phyloP scores from a whole-genome alignment of 2,113 vertebrate species.

The Elephantulus edwardii region DNA sequence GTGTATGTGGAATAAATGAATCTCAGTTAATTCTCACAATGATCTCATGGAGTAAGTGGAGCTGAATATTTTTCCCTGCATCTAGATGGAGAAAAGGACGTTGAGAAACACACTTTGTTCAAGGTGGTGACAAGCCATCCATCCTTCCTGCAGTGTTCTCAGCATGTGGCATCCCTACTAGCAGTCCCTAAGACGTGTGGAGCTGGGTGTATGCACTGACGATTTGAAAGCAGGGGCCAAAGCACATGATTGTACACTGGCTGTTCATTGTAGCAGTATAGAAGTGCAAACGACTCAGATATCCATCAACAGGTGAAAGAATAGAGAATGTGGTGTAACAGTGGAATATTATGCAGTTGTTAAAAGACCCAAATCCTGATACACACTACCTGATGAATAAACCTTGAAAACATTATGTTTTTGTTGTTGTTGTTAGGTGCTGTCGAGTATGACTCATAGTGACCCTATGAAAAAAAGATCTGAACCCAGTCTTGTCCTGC shows the following conservation, averaged over 20 bases:
- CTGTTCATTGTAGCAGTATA: neutral
- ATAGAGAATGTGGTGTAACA: too few species aligned
- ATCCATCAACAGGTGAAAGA: too few species aligned
- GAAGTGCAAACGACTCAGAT: neutral
- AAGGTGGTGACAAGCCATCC: rapidly evolving
- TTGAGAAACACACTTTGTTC: neutral
- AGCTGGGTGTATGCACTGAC: too few species aligned
- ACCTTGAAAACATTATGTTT: neutral
- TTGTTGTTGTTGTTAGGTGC: too few species aligned
- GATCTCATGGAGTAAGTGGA: neutral
- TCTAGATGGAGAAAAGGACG: neutral
- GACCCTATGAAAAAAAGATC: too few species aligned
- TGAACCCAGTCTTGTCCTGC: too few species aligned
- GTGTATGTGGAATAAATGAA: rapidly evolving
- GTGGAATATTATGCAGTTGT: neutral
- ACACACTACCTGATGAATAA: neutral
- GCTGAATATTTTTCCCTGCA: neutral
- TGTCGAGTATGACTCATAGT: too few species aligned
- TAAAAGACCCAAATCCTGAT: neutral
- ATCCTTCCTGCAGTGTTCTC: neutral
- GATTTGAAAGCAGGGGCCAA: neutral
- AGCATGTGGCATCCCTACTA: rapidly evolving
- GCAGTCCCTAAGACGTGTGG: rapidly evolving
- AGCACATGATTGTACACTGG: neutral
- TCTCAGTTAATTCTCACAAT: neutral